Evolutionary conservation across 2,113 vertebrate genomes (phyloP).

Genomic region (Cyphotilapia sp.): DNA sequence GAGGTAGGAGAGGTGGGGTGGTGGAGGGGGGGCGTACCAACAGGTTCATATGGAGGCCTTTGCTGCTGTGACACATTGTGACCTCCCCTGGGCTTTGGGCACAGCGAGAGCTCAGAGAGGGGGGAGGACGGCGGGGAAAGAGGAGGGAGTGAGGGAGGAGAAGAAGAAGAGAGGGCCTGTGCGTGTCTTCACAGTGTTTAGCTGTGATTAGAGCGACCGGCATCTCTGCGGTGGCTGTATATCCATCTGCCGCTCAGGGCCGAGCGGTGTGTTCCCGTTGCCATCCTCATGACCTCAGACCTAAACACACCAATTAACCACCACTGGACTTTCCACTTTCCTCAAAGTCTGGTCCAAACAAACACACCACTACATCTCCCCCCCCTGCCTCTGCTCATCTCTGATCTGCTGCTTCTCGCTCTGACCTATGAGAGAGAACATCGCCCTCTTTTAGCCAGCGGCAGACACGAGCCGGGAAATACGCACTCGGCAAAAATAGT

Average conservation of each 20-base stretch:
- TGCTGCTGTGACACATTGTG: conserved; percentile 53
- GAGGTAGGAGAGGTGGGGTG: not conserved
- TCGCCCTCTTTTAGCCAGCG: not conserved
- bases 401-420: conserved; percentile 27
- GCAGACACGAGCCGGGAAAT: not conserved
- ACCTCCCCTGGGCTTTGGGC: conserved; percentile 51
- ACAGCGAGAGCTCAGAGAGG: conserved; percentile 9
- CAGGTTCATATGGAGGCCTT: conserved; percentile 25
- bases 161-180: conserved; percentile 20
- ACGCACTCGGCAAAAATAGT: not conserved
- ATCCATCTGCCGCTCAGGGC: conserved; percentile 43
- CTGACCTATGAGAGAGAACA: conserved; percentile 18
- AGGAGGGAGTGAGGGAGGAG: conserved; percentile 8
- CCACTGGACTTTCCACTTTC: conserved; percentile 57
- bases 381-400: conserved; percentile 18
- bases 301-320: conserved; percentile 64
- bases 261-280: conserved; percentile 41
- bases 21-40: not conserved
- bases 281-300: conserved; percentile 56
- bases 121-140: not conserved
- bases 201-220: conserved; percentile 57
- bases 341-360: conserved; percentile 48
- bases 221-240: conserved; percentile 46
- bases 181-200: conserved; percentile 66
- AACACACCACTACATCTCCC: conserved; percentile 28